Percentiles rank a stretch among this genome's conserved stretches.
These are phyloP conservation scores for Drosophila mauritiana DNA, from an alignment of 1,140 invertebrate genomes.

Conservation along the genomic window DNA sequence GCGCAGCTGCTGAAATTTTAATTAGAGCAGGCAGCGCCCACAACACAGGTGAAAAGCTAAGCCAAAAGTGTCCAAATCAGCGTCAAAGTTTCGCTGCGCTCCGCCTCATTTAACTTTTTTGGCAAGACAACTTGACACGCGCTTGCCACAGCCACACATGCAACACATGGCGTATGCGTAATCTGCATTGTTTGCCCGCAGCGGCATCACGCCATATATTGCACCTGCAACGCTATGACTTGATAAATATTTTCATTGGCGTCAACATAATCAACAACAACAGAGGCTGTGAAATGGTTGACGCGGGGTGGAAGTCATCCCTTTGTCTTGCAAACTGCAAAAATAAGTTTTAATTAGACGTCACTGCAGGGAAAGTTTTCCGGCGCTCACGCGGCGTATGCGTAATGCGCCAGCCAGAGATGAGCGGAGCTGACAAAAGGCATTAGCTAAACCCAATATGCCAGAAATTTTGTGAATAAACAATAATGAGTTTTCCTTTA, in stretches of 20 bases:
- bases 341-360: conserved; percentile 77
- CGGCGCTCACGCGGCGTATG: conserved; percentile 54
- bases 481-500: background rate
- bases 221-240: conserved; percentile 53
- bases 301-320: background rate
- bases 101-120: conserved; percentile 66
- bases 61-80: conserved; percentile 63
- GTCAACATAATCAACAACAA: conserved; percentile 41
- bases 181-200: conserved; percentile 36
- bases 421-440: conserved; percentile 13
- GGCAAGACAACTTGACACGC: conserved; percentile 58
- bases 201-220: conserved; percentile 7
- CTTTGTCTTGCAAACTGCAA: conserved; percentile 49
- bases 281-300: no score
- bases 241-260: conserved; percentile 78
- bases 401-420: conserved; percentile 40
- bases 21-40: conserved; percentile 40
- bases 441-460: background rate
- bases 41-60: conserved; percentile 22
- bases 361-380: conserved; percentile 53
- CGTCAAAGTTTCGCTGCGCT: conserved; percentile 43
- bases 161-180: conserved; percentile 52
- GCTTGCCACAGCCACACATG: background rate
- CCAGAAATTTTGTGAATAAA: background rate
- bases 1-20: conserved; percentile 58